Evolutionary conservation across 1,140 invertebrate genomes (phyloP).

Genomic region (Pseudomyrmex cubaensis): DNA sequence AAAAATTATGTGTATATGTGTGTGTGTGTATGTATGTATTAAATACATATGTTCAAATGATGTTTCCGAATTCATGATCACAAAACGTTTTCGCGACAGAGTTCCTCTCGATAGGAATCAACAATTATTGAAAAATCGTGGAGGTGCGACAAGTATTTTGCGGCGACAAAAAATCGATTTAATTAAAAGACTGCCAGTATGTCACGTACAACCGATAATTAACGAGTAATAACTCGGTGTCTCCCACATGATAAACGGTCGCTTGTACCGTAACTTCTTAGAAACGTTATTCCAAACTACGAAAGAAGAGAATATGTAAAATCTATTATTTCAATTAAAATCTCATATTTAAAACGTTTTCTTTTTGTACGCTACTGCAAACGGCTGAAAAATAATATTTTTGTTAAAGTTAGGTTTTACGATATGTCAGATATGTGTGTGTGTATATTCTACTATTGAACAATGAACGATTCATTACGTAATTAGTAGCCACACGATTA

Average conservation of each 20-base stretch:
- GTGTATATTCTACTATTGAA: conserved; percentile 16
- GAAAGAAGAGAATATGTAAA: neutral
- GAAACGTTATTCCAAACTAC: conserved; percentile 26
- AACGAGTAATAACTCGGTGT: conserved; percentile 61
- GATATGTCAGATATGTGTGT: neutral
- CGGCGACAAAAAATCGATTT: conserved; percentile 43
- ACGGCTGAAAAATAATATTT: neutral
- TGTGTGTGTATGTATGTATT: too few relatives aligned
- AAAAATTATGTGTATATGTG: too few relatives aligned
- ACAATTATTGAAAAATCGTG: conserved; percentile 34
- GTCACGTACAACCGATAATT: conserved; percentile 65
- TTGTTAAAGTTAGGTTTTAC: neutral
- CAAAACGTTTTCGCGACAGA: neutral
- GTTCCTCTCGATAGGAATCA: neutral
- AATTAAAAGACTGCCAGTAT: conserved; percentile 51
- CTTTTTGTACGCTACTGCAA: too few relatives aligned
- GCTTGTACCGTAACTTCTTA: neutral
- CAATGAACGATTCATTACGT: conserved; percentile 40
- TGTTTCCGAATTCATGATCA: too few relatives aligned
- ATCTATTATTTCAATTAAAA: neutral
- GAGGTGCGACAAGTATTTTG: conserved; percentile 52
- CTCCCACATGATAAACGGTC: conserved; percentile 36
- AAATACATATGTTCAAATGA: too few relatives aligned
- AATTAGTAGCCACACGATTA: conserved; percentile 50
- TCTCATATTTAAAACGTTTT: neutral